Evolutionary conservation across 1,140 invertebrate genomes (phyloP).

Genomic region (Calliphora vicina): DNA sequence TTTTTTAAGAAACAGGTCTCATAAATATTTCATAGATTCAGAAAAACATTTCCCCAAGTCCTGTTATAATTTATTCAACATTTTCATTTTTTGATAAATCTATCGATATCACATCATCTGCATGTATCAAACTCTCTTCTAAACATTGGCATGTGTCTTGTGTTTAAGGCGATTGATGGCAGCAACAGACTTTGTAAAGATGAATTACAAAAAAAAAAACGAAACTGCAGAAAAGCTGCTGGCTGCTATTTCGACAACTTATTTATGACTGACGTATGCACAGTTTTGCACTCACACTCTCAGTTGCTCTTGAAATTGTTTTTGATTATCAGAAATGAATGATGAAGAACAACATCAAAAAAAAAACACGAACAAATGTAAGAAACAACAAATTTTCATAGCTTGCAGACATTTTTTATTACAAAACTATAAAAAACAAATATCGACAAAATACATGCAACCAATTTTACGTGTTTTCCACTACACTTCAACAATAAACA

Average conservation of each 20-base stretch:
- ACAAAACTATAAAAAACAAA: conserved; percentile 1
- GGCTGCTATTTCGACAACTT: not conserved
- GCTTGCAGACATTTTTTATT: conserved; percentile 13
- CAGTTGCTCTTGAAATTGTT: not conserved
- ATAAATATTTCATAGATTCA: too few relatives aligned
- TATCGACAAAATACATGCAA: conserved; percentile 1
- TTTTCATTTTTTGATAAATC: not conserved
- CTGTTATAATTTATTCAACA: not conserved
- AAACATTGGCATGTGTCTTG: not conserved
- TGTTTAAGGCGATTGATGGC: not conserved
- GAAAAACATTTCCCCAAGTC: not conserved
- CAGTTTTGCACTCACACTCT: not conserved
- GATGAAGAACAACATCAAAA: not conserved
- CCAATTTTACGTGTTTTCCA: not conserved
- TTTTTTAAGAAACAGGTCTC: too few relatives aligned
- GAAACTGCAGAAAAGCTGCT: too few relatives aligned
- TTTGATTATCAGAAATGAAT: not conserved
- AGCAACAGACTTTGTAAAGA: not conserved
- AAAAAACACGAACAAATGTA: not conserved
- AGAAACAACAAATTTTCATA: not conserved
- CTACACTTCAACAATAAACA: not conserved
- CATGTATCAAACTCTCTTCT: not conserved
- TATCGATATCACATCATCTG: not conserved
- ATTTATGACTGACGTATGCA: not conserved
- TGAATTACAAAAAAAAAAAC: too few relatives aligned